These are phyloP conservation scores for Stenoptilia bipunctidactyla DNA, from an alignment of 2,888 invertebrate genomes.

Conservation along the genomic window DNA sequence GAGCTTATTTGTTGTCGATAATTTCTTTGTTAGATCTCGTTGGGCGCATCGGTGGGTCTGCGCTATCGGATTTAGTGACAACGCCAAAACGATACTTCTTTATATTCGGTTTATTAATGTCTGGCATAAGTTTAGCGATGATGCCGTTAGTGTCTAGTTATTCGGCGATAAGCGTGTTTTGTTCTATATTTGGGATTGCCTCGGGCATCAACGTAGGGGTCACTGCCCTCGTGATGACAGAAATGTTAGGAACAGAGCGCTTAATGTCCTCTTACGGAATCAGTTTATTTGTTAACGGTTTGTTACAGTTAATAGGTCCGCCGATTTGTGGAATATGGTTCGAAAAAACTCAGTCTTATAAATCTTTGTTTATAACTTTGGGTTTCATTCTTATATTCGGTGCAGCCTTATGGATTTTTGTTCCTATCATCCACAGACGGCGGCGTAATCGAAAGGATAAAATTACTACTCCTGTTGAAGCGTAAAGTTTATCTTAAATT, in stretches of 20 bases:
- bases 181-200: conserved; percentile 83
- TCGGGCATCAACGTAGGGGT: conserved; percentile 89
- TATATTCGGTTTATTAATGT: conserved; percentile 81
- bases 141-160: conserved; percentile 79
- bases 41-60: conserved; percentile 88
- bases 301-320: conserved; percentile 84
- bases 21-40: conserved; percentile 86
- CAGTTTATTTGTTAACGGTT: conserved; percentile 86
- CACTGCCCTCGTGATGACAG: conserved; percentile 89
- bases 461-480: too few species aligned
- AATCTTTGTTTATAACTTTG: conserved; percentile 79
- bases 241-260: conserved; percentile 87
- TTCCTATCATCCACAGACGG: conserved; percentile 76
- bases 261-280: conserved; percentile 89
- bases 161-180: conserved; percentile 75
- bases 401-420: conserved; percentile 80
- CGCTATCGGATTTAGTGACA: conserved; percentile 80
- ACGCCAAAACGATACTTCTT: conserved; percentile 89
- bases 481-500: too few species aligned
- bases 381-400: conserved; percentile 81
- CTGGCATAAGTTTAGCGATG: conserved; percentile 80
- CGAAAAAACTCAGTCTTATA: conserved; percentile 74
- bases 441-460: conserved; percentile 21
- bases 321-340: conserved; percentile 85
- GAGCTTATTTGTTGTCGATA: conserved; percentile 82